phyloP scores from a whole-genome alignment of 2,113 vertebrate genomes.

The Todiramphus chloris region DNA sequence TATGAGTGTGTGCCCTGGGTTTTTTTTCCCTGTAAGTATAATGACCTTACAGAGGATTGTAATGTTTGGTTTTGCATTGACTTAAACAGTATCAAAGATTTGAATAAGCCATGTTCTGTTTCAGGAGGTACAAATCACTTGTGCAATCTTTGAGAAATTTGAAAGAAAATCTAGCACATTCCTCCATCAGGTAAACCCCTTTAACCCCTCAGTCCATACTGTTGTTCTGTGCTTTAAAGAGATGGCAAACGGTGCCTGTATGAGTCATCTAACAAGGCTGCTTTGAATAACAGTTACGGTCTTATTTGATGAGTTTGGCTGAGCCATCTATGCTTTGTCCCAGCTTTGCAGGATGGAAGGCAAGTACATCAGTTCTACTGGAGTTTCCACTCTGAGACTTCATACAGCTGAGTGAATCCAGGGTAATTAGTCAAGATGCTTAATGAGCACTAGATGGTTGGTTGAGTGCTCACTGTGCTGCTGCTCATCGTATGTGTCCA shows the following conservation, averaged over 20 bases:
- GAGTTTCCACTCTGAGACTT: not conserved
- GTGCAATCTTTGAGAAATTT: not conserved
- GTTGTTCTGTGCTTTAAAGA: not conserved
- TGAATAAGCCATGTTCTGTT: not conserved
- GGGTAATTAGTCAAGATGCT: not conserved
- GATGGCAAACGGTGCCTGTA: not conserved
- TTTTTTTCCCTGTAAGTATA: not conserved
- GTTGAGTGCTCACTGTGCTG: not conserved
- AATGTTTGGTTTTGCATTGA: not conserved
- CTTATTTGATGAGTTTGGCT: not conserved
- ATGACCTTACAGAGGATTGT: not conserved
- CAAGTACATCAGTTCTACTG: not conserved
- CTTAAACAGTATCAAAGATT: not conserved
- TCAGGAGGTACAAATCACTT: not conserved
- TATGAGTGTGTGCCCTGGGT: not conserved
- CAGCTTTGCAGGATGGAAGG: not conserved
- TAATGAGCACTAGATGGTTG: not conserved
- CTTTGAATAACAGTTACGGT: not conserved
- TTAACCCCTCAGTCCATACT: not conserved
- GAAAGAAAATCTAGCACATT: not conserved
- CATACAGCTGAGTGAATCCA: not conserved
- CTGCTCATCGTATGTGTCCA: fast-evolving
- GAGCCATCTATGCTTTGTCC: not conserved
- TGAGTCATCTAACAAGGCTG: not conserved
- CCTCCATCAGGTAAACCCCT: not conserved